phyloP scores from a whole-genome alignment of 1,140 invertebrate genomes.

The Bombus breviceps region DNA sequence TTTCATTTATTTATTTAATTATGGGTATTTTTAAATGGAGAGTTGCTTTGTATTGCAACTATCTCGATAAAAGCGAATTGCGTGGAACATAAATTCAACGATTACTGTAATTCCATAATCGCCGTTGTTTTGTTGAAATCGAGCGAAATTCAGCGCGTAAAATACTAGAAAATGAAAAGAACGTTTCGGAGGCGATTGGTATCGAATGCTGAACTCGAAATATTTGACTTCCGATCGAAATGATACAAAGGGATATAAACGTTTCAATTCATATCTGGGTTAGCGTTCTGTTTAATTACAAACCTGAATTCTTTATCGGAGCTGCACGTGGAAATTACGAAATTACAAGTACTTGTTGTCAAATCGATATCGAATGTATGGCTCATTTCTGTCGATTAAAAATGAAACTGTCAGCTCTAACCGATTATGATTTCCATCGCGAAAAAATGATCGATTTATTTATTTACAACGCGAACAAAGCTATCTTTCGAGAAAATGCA shows the following conservation, averaged over 20 bases:
- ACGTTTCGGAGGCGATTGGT: neutral
- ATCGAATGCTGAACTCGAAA: neutral
- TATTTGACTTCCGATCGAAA: neutral
- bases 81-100: neutral
- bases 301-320: neutral
- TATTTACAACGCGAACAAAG: neutral
- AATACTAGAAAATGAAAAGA: neutral
- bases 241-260: neutral
- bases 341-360: slow-evolving; percentile 10
- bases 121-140: neutral
- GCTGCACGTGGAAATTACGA: neutral
- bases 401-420: neutral
- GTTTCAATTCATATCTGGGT: neutral
- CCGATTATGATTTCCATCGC: neutral
- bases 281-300: neutral
- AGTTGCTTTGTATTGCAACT: too few relatives aligned
- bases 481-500: neutral
- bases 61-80: too few relatives aligned
- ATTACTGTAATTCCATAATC: neutral
- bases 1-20: neutral
- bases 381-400: neutral
- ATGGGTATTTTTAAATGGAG: neutral
- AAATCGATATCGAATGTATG: neutral
- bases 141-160: neutral
- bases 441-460: neutral